Base-by-base conservation (phyloP, 1,140 invertebrate species). In the Planococcus citri region DNA sequence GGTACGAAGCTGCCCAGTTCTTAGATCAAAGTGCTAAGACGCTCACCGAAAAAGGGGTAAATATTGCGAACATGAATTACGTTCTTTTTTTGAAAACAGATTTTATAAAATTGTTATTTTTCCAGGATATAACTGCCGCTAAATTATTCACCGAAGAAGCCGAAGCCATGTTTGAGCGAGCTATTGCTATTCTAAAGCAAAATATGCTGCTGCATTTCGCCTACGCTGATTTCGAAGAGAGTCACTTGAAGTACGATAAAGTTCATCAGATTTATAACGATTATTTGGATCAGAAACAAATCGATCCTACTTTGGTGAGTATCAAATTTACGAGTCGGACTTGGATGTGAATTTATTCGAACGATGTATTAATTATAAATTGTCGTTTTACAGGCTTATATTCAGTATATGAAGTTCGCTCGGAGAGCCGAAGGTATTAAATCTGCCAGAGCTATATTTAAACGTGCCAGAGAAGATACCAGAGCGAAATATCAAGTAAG, bases 361-460 rank as follows among this genome's bases (percentile, higher is more conserved):
- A 27, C 24, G 24, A 24, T 68, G 3, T 25, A 6, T 24, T 24
- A 22, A 27, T n/a, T 22, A 8, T 68, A 27, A 24, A 68, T 27
- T 68, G 3, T 68, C 4, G 10, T 70, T 69, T 80, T 79, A 22
- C 73, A 91, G 91, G 90, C 92, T 0, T 99, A 95, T 77, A 91
- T 99, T 57, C 97, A 99, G 77, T 97, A 98, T 76, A 98, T 99
- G 95, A 97, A 97, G 81, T 99, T 99, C 79, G 90, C 93, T 0
- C 82, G 96, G 64, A 82, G 97, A 72, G 95, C 95, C 0, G 96
- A 99, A 81, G 97, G 97, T 37, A 98, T 99, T 41, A 97, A 97
- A 78, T 91, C 94, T 0, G 95, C 96, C 0, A 82, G 97, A 73
- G 85, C 85, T 17, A 89, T 99, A 27, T 99, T 99, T 75, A 97